phyloP scores from a whole-genome alignment of 2,113 vertebrate genomes.

The Corythoichthys intestinalis region DNA sequence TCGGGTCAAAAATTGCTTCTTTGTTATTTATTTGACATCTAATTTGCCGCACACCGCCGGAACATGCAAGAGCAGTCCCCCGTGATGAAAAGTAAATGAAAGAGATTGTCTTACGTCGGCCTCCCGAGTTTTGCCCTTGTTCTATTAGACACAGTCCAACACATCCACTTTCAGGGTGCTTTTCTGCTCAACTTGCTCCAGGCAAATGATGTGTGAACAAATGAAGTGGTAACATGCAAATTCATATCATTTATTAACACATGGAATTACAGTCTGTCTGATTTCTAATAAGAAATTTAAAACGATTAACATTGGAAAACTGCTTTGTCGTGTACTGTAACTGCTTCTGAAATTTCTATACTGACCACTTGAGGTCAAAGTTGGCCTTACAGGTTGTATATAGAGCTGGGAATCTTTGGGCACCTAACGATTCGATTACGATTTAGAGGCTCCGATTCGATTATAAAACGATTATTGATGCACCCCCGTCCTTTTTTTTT shows the following conservation, averaged over 20 bases:
- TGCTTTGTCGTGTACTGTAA: not conserved
- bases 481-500: too few species aligned
- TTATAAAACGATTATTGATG: too few species aligned
- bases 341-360: not conserved
- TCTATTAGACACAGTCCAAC: constrained; percentile 33
- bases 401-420: too few species aligned
- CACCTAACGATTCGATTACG: too few species aligned
- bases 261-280: not conserved
- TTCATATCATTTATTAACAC: not conserved
- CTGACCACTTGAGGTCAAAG: constrained; percentile 53
- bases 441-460: too few species aligned
- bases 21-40: constrained; percentile 11
- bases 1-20: not conserved
- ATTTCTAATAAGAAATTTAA: not conserved
- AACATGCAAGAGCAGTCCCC: not conserved
- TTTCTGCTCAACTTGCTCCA: constrained; percentile 30
- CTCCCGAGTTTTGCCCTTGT: constrained; percentile 25
- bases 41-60: constrained; percentile 13
- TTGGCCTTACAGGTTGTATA: not conserved
- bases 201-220: constrained; percentile 38
- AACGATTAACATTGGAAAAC: too few species aligned
- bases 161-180: constrained; percentile 29
- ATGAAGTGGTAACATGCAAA: constrained; percentile 14
- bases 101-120: constrained; percentile 5
- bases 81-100: constrained; percentile 18